These are phyloP conservation scores for Heterotilapia buettikoferi DNA, from an alignment of 2,113 vertebrate species.

Conservation along the genomic window DNA sequence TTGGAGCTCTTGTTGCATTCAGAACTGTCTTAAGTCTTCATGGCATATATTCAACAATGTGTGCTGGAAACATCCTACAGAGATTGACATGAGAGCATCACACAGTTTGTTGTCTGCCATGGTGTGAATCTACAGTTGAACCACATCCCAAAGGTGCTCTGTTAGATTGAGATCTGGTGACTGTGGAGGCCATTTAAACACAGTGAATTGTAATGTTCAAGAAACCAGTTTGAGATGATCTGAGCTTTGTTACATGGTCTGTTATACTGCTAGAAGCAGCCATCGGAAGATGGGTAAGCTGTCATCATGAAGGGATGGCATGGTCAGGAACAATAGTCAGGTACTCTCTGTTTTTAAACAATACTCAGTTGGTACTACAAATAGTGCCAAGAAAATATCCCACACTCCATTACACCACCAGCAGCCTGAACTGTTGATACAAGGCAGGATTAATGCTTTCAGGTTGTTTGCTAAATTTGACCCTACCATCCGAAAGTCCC, in stretches of 20 bases:
- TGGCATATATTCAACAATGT: background rate
- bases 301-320: background rate
- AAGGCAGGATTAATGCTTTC: background rate
- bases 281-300: background rate
- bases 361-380: background rate
- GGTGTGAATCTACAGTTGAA: background rate
- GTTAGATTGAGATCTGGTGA: accelerated
- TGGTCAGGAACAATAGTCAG: background rate
- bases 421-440: background rate
- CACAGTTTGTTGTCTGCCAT: background rate
- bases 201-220: background rate
- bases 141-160: background rate
- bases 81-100: background rate
- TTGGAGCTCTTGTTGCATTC: background rate
- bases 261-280: background rate
- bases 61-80: background rate
- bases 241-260: background rate
- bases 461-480: background rate
- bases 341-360: background rate
- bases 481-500: background rate
- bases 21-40: background rate
- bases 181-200: background rate
- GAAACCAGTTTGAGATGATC: background rate
- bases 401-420: background rate
- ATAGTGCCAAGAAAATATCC: background rate